Conservation (phyloP, 2,888 invertebrate genomes). For the Gortyna flavago region DNA sequence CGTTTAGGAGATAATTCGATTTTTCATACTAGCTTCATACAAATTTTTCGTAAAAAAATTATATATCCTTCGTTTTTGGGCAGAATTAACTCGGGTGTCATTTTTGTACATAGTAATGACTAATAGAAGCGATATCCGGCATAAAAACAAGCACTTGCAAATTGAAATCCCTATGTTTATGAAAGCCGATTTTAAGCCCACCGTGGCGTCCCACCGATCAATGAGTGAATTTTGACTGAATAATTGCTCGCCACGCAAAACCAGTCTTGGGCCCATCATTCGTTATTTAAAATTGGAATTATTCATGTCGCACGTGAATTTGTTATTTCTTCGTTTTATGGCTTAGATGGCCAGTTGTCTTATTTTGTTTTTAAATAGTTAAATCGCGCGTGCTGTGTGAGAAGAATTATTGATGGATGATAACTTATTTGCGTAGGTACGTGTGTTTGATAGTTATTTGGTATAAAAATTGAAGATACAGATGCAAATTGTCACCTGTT, state of each 20-base stretch:
- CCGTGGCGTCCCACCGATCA: slow-evolving; percentile 63
- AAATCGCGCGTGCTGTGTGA: slow-evolving; percentile 47
- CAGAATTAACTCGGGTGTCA: too few relatives aligned
- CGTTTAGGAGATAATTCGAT: too few relatives aligned
- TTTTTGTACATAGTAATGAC: too few relatives aligned
- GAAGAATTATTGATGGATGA: slow-evolving; percentile 44
- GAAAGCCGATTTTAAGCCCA: too few relatives aligned
- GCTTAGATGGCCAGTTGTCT: slow-evolving; percentile 41
- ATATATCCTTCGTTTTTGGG: too few relatives aligned
- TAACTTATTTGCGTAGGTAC: slow-evolving; percentile 14
- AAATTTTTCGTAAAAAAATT: too few relatives aligned
- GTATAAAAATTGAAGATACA: not conserved
- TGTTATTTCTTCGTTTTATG: slow-evolving; percentile 64
- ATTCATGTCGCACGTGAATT: slow-evolving; percentile 60
- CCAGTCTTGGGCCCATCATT: slow-evolving; percentile 55
- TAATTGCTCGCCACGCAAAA: slow-evolving; percentile 61
- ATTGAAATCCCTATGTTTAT: too few relatives aligned
- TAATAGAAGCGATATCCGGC: too few relatives aligned
- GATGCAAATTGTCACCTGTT: not conserved
- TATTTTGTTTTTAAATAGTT: slow-evolving; percentile 58
- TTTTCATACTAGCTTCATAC: too few relatives aligned
- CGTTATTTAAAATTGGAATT: slow-evolving; percentile 57
- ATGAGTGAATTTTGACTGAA: slow-evolving; percentile 65
- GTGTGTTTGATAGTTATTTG: slow-evolving; percentile 5
- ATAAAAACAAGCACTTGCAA: too few relatives aligned